Conservation (phyloP, 1,140 invertebrate species). For the Tenebrio molitor region DNA sequence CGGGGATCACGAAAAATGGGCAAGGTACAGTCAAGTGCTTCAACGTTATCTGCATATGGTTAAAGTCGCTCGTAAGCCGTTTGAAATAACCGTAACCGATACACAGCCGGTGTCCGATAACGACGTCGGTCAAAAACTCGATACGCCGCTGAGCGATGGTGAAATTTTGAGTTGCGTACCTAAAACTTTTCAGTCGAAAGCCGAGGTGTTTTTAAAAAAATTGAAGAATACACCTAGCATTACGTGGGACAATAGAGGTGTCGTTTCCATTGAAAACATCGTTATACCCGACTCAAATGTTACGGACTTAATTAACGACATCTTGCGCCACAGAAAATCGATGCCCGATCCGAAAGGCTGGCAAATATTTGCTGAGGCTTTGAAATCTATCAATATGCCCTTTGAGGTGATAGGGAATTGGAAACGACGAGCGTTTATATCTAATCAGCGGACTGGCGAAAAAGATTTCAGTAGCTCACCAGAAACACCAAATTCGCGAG, state of each 20-base stretch:
- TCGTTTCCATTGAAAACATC: background rate
- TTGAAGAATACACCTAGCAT: background rate
- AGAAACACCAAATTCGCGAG: too few species aligned
- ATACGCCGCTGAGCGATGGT: background rate
- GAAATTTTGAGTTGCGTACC: background rate
- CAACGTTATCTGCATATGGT: slow-evolving; percentile 18
- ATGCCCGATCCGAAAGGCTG: background rate
- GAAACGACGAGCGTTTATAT: background rate
- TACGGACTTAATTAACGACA: slow-evolving; percentile 4
- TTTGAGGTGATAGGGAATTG: background rate
- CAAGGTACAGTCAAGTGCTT: slow-evolving; percentile 11
- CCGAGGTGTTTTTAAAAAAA: background rate
- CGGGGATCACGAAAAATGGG: slow-evolving; percentile 12
- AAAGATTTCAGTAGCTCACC: background rate
- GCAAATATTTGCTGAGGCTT: background rate
- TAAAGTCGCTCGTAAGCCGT: background rate
- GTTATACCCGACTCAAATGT: background rate
- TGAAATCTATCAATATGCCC: background rate
- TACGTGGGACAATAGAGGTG: background rate
- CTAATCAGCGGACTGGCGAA: too few species aligned
- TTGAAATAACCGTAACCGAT: background rate
- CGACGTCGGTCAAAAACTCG: too few species aligned
- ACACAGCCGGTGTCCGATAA: too few species aligned
- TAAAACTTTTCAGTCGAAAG: background rate
- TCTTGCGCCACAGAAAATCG: background rate